phyloP scores from a whole-genome alignment of 2,888 invertebrate species.

The Phoronis australis region DNA sequence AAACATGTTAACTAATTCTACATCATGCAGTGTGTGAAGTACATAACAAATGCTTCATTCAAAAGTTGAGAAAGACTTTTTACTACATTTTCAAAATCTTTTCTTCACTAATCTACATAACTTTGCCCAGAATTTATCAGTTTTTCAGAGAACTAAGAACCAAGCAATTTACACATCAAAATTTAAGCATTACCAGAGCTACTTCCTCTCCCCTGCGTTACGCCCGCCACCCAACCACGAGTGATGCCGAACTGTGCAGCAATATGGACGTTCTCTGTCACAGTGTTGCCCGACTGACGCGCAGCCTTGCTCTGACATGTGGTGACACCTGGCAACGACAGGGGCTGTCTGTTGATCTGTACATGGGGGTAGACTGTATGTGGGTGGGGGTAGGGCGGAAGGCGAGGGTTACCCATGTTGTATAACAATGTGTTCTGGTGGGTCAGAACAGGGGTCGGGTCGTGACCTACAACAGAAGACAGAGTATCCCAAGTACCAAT shows the following conservation, averaged over 20 bases:
- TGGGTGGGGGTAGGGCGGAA: slow-evolving; percentile 87
- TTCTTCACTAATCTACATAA: too few species aligned
- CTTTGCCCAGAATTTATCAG: too few species aligned
- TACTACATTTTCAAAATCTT: too few species aligned
- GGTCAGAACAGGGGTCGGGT: slow-evolving; percentile 35
- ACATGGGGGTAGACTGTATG: slow-evolving; percentile 73
- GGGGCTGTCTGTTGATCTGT: slow-evolving; percentile 68
- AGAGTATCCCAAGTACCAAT: too few species aligned
- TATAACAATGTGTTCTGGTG: slow-evolving; percentile 41
- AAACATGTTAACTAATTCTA: too few species aligned
- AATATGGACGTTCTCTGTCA: slow-evolving; percentile 59
- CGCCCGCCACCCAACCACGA: slow-evolving; percentile 65
- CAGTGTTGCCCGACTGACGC: slow-evolving; percentile 17
- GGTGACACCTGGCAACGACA: slow-evolving; percentile 24
- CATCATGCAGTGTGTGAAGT: too few species aligned
- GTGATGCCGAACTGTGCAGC: slow-evolving; percentile 74
- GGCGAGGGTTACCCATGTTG: slow-evolving; percentile 68
- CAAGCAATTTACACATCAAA: too few species aligned
- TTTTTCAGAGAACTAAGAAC: too few species aligned
- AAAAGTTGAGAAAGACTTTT: too few species aligned
- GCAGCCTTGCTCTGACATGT: slow-evolving; percentile 1
- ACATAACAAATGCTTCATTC: too few species aligned
- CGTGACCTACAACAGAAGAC: too few species aligned
- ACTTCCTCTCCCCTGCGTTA: slow-evolving; percentile 11
- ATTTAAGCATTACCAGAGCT: too few species aligned